Percentiles rank a stretch among this genome's conserved stretches.
phyloP scores from a whole-genome alignment of 1,140 invertebrate species.

The Drosophila orosa region DNA sequence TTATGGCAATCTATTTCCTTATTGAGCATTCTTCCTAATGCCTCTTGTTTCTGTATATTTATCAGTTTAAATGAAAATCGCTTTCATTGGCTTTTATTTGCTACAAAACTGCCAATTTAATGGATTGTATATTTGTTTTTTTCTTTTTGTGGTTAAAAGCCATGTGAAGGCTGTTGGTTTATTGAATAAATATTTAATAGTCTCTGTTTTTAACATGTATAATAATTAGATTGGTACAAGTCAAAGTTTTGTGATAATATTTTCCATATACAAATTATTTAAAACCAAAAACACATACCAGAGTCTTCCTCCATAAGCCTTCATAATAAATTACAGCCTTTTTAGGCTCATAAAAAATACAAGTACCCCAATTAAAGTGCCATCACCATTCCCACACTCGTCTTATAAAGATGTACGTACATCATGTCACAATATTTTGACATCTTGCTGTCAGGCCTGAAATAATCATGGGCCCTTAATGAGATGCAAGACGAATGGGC shows the following conservation, averaged over 20 bases:
- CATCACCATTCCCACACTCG: slow-evolving; percentile 24
- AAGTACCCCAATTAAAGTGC: slow-evolving; percentile 23
- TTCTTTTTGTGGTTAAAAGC: background rate
- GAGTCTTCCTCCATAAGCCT: background rate
- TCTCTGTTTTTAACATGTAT: background rate
- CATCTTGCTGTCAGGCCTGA: slow-evolving; percentile 32
- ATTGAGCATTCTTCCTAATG: slow-evolving; percentile 15
- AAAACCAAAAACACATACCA: background rate
- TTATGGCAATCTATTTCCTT: slow-evolving; percentile 24
- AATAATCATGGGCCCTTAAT: slow-evolving; percentile 47
- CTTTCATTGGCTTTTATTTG: background rate
- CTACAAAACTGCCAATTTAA: background rate
- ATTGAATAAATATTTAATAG: background rate
- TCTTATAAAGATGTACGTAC: slow-evolving; percentile 34
- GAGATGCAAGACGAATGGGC: slow-evolving; percentile 63
- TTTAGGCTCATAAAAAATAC: background rate
- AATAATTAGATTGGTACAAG: background rate
- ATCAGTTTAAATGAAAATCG: slow-evolving; percentile 1
- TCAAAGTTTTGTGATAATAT: background rate
- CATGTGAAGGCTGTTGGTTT: background rate
- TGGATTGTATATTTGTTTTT: background rate
- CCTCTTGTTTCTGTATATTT: slow-evolving; percentile 12
- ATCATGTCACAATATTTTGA: slow-evolving; percentile 47
- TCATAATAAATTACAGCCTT: background rate
- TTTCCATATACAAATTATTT: background rate